These are phyloP conservation scores for Sminthurides aquaticus DNA, from an alignment of 2,888 invertebrate species.

Conservation along the genomic window DNA sequence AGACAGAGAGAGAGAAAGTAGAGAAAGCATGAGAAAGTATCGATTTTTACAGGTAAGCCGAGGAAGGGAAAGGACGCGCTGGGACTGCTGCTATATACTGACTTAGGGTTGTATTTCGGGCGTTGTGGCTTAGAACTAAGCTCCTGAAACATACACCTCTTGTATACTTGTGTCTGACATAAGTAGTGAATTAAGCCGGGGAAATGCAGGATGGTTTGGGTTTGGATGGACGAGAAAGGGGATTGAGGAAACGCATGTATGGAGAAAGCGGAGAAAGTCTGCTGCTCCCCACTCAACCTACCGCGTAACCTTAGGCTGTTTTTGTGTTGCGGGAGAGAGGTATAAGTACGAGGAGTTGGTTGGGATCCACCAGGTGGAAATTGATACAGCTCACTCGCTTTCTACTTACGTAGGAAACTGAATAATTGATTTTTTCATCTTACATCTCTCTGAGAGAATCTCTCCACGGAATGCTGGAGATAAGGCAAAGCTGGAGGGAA, in stretches of 20 bases:
- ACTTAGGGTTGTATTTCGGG: too few relatives aligned
- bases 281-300: neutral
- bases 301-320: neutral
- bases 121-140: too few relatives aligned
- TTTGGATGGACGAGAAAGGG: neutral
- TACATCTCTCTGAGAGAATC: neutral
- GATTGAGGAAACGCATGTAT: neutral
- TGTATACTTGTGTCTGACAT: too few relatives aligned
- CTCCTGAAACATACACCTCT: too few relatives aligned
- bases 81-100: neutral
- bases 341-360: neutral
- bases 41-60: neutral
- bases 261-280: neutral
- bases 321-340: neutral
- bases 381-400: neutral
- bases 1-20: neutral
- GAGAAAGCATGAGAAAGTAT: neutral
- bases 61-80: neutral
- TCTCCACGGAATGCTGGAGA: neutral
- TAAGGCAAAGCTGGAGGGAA: neutral
- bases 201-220: too few relatives aligned
- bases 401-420: neutral
- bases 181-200: too few relatives aligned
- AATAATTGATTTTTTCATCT: neutral
- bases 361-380: neutral